These are phyloP conservation scores for Drosophila mayaguana DNA, from an alignment of 2,888 invertebrate species.

Conservation along the genomic window DNA sequence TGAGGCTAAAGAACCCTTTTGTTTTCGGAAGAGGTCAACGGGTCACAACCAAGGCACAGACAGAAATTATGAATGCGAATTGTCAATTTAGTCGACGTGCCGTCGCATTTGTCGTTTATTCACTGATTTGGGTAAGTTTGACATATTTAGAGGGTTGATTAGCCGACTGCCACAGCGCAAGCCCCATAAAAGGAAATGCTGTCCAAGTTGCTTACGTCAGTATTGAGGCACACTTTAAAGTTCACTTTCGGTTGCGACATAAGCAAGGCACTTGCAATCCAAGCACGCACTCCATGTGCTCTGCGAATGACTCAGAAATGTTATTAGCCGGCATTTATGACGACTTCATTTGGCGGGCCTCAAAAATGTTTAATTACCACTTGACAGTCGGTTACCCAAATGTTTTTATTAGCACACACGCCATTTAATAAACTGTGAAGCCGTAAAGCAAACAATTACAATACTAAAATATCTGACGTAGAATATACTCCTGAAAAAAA, in stretches of 20 bases:
- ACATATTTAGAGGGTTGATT: conserved; percentile 46
- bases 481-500: neutral
- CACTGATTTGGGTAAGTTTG: conserved; percentile 53
- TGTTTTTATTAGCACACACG: conserved; percentile 25
- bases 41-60: conserved; percentile 31
- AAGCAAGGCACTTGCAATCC: conserved; percentile 39
- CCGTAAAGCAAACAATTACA: neutral
- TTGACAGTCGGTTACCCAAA: conserved; percentile 49
- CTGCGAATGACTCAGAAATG: conserved; percentile 27
- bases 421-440: neutral
- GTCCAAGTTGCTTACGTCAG: neutral
- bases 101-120: conserved; percentile 42
- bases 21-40: conserved; percentile 52
- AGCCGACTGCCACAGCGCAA: conserved; percentile 20
- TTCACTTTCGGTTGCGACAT: conserved; percentile 11
- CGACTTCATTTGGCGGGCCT: conserved; percentile 59
- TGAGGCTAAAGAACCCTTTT: conserved; percentile 55
- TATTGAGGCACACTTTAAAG: conserved; percentile 11
- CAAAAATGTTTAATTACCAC: conserved; percentile 71
- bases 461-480: neutral
- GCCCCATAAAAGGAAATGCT: conserved; percentile 25
- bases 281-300: conserved; percentile 44
- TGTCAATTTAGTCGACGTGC: conserved; percentile 65
- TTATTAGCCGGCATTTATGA: conserved; percentile 51
- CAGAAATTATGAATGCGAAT: conserved; percentile 62